A percentile compares a stretch with the other conserved stretches of the same genome.
Evolutionary conservation across 2,888 invertebrate species (phyloP).

Genomic region (Chrysina gloriosa): DNA sequence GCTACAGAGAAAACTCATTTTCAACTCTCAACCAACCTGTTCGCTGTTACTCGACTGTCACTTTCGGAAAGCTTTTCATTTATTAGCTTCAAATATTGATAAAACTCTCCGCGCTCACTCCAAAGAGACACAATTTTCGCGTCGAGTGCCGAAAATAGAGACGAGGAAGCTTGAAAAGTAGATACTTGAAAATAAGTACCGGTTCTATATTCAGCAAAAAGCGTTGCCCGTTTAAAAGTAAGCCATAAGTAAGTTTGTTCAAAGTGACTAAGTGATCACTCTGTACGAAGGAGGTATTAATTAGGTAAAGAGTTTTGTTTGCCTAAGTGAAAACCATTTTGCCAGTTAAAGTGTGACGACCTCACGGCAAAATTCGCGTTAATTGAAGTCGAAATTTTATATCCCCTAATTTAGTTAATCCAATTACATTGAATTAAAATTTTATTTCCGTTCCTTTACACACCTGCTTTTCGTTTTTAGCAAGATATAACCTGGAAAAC

Average conservation of each 20-base stretch:
- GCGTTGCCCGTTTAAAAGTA: too few relatives aligned
- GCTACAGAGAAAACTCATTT: slow-evolving; percentile 27
- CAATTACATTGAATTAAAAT: too few relatives aligned
- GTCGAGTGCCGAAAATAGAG: slow-evolving; percentile 26
- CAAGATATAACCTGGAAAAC: not conserved
- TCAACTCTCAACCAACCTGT: slow-evolving; percentile 4
- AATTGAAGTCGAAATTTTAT: too few relatives aligned
- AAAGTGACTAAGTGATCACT: too few relatives aligned
- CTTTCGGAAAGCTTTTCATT: slow-evolving; percentile 32
- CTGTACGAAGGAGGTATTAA: too few relatives aligned
- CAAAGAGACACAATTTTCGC: slow-evolving; percentile 30
- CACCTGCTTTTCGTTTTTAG: not conserved
- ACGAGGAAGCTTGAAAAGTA: slow-evolving; percentile 1
- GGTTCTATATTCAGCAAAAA: slow-evolving; percentile 1
- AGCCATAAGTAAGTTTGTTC: too few relatives aligned
- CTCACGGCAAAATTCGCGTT: too few relatives aligned
- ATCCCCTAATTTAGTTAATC: too few relatives aligned
- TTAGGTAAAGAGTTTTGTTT: too few relatives aligned
- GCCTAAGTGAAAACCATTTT: too few relatives aligned
- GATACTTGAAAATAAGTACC: slow-evolving; percentile 18
- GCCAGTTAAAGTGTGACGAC: too few relatives aligned
- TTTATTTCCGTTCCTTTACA: too few relatives aligned
- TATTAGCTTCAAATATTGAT: slow-evolving; percentile 36
- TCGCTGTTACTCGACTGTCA: slow-evolving; percentile 19
- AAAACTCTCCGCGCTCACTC: slow-evolving; percentile 23